Percentiles rank a stretch among this genome's conserved stretches.
Conservation (phyloP, 2,888 invertebrate genomes). For the Agrilus biguttatus region DNA sequence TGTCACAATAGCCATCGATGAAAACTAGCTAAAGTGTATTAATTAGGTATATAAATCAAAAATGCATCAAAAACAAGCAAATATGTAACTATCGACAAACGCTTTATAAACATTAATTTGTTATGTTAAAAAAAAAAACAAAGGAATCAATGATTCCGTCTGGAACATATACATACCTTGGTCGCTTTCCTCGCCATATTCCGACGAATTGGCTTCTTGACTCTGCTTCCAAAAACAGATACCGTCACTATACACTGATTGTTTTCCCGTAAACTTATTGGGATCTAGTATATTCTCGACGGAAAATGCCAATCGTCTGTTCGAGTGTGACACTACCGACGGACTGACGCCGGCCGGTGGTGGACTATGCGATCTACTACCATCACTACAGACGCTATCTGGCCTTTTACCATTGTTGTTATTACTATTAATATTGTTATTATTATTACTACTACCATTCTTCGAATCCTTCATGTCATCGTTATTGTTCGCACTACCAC, state of each 20-base stretch:
- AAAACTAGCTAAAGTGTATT: too few species aligned
- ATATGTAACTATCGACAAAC: too few species aligned
- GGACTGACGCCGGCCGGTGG: slow-evolving; percentile 25
- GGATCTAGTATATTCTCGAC: slow-evolving; percentile 86
- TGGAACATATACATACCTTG: slow-evolving; percentile 23
- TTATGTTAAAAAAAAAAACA: too few species aligned
- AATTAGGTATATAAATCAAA: not conserved
- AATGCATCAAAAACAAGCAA: not conserved
- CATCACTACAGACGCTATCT: slow-evolving; percentile 34
- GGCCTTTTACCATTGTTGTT: slow-evolving; percentile 20
- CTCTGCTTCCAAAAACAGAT: slow-evolving; percentile 37
- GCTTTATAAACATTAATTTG: too few species aligned
- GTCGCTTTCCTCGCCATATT: slow-evolving; percentile 40
- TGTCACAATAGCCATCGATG: not conserved
- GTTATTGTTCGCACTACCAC: not conserved
- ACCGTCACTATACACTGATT: slow-evolving; percentile 28
- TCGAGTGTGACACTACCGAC: slow-evolving; percentile 36
- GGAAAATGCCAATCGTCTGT: slow-evolving; percentile 66
- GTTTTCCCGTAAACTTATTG: slow-evolving; percentile 71
- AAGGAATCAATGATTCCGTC: too few species aligned
- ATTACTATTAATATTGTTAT: not conserved
- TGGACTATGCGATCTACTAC: slow-evolving; percentile 26
- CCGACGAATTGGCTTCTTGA: slow-evolving; percentile 34
- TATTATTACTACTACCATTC: too few species aligned
- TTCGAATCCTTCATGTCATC: slow-evolving; percentile 16